phyloP scores from a whole-genome alignment of 2,113 vertebrate genomes.

The Anarrhichthys ocellatus region DNA sequence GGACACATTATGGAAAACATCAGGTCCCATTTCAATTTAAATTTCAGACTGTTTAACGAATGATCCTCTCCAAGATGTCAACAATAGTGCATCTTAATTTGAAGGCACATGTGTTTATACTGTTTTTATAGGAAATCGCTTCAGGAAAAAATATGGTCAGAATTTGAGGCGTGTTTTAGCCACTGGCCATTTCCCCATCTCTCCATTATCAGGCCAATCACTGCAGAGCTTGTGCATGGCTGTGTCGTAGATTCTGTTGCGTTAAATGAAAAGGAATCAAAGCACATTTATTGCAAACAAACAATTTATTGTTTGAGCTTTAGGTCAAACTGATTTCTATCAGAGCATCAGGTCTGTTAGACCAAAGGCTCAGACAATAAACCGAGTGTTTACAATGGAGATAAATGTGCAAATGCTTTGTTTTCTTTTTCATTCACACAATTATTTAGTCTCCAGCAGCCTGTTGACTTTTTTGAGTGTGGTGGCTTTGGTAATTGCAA shows the following conservation, averaged over 20 bases:
- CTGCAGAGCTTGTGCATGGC: background rate
- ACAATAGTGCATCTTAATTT: constrained; percentile 9
- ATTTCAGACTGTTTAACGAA: constrained; percentile 23
- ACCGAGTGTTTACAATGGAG: background rate
- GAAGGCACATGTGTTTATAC: background rate
- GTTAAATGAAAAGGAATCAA: background rate
- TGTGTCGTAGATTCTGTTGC: background rate
- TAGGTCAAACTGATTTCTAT: background rate
- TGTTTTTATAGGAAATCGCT: background rate
- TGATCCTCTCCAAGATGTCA: background rate
- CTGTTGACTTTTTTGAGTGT: background rate
- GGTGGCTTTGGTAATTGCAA: background rate
- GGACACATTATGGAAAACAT: constrained; percentile 55
- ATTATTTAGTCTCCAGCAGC: background rate
- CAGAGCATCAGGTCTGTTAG: background rate
- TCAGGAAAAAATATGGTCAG: background rate
- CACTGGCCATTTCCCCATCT: no score
- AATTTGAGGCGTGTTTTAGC: background rate
- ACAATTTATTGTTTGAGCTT: background rate
- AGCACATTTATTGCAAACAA: background rate
- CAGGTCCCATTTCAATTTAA: constrained; percentile 61
- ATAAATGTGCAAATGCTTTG: constrained; percentile 7
- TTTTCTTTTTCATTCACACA: constrained; percentile 1
- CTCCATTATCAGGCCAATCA: background rate
- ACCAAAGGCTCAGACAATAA: constrained; percentile 6